Evolutionary conservation across 2,888 invertebrate genomes (phyloP), one percentile per base, ranked within the genome.

Genomic region (Entomobrya proxima): DNA sequence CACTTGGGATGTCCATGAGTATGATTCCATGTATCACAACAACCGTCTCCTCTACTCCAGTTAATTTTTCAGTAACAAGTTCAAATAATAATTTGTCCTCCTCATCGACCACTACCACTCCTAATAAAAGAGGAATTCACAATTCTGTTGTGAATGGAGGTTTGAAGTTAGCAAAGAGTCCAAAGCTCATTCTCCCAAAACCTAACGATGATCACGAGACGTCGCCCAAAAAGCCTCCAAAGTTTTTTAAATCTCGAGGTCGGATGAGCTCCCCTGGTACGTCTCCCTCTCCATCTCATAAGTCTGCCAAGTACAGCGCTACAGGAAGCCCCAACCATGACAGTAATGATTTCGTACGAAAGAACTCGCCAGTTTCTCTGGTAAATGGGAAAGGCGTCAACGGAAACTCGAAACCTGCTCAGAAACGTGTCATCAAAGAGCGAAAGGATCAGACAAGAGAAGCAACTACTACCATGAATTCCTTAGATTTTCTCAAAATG

Each of bases 221-320:
- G 7, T 40, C 47, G n/a, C 87, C 90, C 0, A 85, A 77, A 30
- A 90, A 89, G 52, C 87, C 89, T 47, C 88, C 88, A 50, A 90
- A 90, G 67, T 89, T 90, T 75, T 90, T 90, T 64, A 90, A 90
- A 61, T 88, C 88, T 44, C 84, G 89, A 18, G 80, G 81, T 44
- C 67, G 75, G 5, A 37, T 47, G 2, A 32, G 40, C 5, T 81
- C 81, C 6, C 72, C 81, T 4, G 81, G 44, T 30, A 50, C 67
- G 13, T 47, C 78, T 0, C 18, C 30, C 2, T 32, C 64, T 4
- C 0, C 76, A 21, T 18, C 27, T 21, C 13, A 9, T 4, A 55
- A 52, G n/a, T 7, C 13, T 18, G 21, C 7, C 1, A 61, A 64
- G 4, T 44, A 67, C n/a, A 58, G 21, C 32, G 9, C 7, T 21